Evolutionary conservation across 1,140 invertebrate genomes (phyloP), one percentile per base, ranked within the genome.

Genomic region (Drosophila ananassae): DNA sequence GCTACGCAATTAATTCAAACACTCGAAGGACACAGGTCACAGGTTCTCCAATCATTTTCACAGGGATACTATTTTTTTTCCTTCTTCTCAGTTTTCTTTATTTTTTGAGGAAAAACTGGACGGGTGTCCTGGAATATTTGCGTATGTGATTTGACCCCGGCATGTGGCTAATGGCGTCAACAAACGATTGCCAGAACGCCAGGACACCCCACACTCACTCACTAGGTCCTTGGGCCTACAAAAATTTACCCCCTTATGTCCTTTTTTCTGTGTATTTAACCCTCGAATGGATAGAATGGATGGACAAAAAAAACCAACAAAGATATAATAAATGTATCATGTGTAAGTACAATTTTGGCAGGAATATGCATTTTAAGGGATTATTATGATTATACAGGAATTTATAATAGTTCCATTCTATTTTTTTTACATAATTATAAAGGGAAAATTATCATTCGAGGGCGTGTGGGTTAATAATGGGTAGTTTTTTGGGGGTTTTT

Each of bases 1-100:
- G 66, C 75, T 87, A 87, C 78, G 82, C 82, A 85, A 85, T 85
- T 85, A 85, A 82, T 85, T 87, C 83, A 85, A 82, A 82, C 82
- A 85, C 83, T 87, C 82, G 82, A 85, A 85, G 82, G 82, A 85
- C 81, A 59, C 55, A 58, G 54, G 58, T 66, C 77, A 74, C 69
- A 85, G 78, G 78, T 76, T 51, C 34, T 57, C 58, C 67, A 73
- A 56, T 58, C 56, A 64, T 66, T 69, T 39, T 61, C 17, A 37
- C 9, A n/a, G 34, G 34, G 32, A 32, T 32, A 32, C 9, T 9
- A n/a, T 12, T 37, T 37, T 37, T 37, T 37, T n/a, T 37, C 9
- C 8, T 9, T 9, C 3, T 34, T 12, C 2, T 12, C 6, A 6
- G 3, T 5, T 37, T 39, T 12, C 12, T 37, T 10, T 32, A 8